phyloP scores from a whole-genome alignment of 2,797 vertebrate genomes.

The Betta splendens region DNA sequence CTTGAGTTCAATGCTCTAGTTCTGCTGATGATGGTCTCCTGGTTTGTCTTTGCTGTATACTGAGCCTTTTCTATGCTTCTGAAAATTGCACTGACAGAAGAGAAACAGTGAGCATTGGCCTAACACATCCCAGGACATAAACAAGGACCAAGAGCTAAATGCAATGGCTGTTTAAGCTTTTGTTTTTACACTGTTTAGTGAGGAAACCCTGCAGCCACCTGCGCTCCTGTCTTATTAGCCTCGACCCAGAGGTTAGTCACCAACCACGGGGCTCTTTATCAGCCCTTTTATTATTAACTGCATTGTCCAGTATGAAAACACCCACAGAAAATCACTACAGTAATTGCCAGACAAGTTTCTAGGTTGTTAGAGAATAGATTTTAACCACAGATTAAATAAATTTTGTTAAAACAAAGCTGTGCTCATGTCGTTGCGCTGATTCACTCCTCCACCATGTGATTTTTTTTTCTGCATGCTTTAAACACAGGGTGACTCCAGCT shows the following conservation, averaged over 20 bases:
- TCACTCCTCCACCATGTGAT: background rate
- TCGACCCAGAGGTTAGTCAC: background rate
- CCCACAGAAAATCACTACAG: background rate
- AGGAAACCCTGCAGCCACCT: background rate
- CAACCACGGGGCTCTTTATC: slow-evolving; percentile 7
- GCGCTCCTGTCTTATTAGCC: background rate
- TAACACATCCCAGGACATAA: no score
- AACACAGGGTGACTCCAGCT: slow-evolving; percentile 24
- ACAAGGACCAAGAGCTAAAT: no score
- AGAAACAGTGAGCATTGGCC: no score
- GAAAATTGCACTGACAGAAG: no score
- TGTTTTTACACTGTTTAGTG: background rate
- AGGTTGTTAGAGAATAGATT: background rate
- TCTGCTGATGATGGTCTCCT: no score
- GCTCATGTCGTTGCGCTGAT: background rate
- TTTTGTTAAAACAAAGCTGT: no score
- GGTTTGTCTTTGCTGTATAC: no score
- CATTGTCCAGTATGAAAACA: background rate
- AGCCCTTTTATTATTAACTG: slow-evolving; percentile 23
- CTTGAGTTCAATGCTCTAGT: no score
- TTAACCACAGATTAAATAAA: no score
- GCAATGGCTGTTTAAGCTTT: no score
- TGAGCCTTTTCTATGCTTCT: no score
- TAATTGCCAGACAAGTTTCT: slow-evolving; percentile 10
- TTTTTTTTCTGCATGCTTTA: slow-evolving; percentile 38